Evolutionary conservation across 2,113 vertebrate species (phyloP), one percentile per base, ranked within the genome.

Genomic region (Charadrius vociferus): DNA sequence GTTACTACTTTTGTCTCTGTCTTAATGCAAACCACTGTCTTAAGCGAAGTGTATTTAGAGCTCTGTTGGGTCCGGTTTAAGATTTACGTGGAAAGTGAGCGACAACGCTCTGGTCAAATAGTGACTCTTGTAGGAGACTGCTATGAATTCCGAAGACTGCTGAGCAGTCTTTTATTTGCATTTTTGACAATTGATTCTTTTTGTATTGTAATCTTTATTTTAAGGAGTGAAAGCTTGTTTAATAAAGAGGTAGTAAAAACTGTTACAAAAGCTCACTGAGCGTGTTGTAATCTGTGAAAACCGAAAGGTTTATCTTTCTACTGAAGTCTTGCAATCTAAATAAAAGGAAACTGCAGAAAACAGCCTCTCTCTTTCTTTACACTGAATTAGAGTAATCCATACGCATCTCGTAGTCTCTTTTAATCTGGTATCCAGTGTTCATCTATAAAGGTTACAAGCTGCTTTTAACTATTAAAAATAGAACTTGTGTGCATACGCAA

Each of bases 331-430:
- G 61, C 36, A 37, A 56, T 70, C 67, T 77, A 81, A 98, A 97
- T 98, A 97, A 98, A 97, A 97, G 70, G 88, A 98, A 90, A 91
- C 80, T 96, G 84, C 66, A 77, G 93, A 80, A 97, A 92, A 68
- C 83, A 79, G 95, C 88, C 63, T 97, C 84, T 90, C 84, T 96
- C 66, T 73, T 93, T 96, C 55, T 97, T 96, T 83, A 3, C 58
- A 5, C 43, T 29, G 37, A 70, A 19, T 49, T 47, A 34, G 73
- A 67, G 18, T 49, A 17, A 37, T 15, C 56, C 61, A 7, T 37
- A 21, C 7, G 3, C 34, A 5, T 0, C 34, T 45, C 41, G 23
- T 39, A 7, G 8, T 49, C 6, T 34, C 10, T 0, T 15, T 49
- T 55, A 22, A 24, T 20, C 16, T 66, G 59, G 7, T 20, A 4